phyloP scores from a whole-genome alignment of 2,888 invertebrate species.

The Listrodromus nycthemerus region DNA sequence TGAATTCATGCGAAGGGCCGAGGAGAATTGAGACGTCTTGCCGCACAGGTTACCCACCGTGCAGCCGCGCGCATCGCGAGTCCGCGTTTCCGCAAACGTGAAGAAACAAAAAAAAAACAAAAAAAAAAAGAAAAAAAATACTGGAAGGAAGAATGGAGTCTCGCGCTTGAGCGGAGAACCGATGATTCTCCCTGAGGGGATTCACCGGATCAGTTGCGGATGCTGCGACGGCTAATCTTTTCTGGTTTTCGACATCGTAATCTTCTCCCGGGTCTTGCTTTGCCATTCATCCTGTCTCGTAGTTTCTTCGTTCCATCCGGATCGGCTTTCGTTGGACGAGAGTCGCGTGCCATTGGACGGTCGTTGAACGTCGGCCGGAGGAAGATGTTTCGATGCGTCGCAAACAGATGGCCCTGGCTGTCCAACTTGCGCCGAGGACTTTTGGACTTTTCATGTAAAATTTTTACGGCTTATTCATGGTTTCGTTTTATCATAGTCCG shows the following conservation, averaged over 20 bases:
- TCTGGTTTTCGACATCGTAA: slow-evolving; percentile 40
- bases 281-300: neutral
- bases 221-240: slow-evolving; percentile 61
- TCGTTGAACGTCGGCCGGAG: neutral
- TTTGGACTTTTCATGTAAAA: too few species aligned
- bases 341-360: slow-evolving; percentile 16
- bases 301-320: neutral
- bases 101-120: slow-evolving; percentile 18
- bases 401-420: slow-evolving; percentile 59
- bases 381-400: slow-evolving; percentile 32
- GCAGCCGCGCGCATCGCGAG: slow-evolving; percentile 53
- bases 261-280: slow-evolving; percentile 33
- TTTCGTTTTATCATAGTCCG: too few species aligned
- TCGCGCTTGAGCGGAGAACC: slow-evolving; percentile 56
- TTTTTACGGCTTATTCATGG: too few species aligned
- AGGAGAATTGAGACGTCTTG: slow-evolving; percentile 46
- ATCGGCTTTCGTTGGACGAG: neutral
- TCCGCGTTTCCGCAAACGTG: slow-evolving; percentile 51
- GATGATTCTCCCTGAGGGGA: slow-evolving; percentile 61
- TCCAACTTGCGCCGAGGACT: neutral
- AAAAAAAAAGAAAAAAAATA: slow-evolving; percentile 46
- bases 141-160: slow-evolving; percentile 56
- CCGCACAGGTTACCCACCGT: slow-evolving; percentile 55
- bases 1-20: slow-evolving; percentile 20
- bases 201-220: slow-evolving; percentile 51